Base-by-base conservation (phyloP, 2,113 vertebrate genomes). In the Peromyscus polionotus region DNA sequence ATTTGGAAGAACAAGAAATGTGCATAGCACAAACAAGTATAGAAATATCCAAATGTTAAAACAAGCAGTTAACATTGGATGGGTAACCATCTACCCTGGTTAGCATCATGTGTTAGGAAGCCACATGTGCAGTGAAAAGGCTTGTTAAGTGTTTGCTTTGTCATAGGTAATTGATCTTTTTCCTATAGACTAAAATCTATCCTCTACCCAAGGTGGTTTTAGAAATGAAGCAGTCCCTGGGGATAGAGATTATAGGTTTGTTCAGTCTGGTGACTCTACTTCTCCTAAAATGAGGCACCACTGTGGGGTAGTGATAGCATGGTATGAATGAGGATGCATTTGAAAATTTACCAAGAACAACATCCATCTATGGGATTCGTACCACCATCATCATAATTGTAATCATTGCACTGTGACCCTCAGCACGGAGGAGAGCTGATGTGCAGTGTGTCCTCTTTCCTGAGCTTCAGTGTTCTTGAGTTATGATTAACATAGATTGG, bases 401-500 rank as follows among this genome's bases (percentile, higher is more conserved):
- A 48, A 42, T 13, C 54, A 8, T 0, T 36, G 9, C 8, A 6
- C 4, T 73, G 48, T 31, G 45, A 75, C 19, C 73, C 59, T 90
- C 31, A 45, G 59, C 9, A 8, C 5, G 0, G 19, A 70, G 61
- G n/a, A 36, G 90, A 36, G 90, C n/a, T 5, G 51, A 28, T 1
- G 9, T 14, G 4, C 59, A 17, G 14, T 2, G 3, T 59, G 10
- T 28, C 59, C 33, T 77, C 17, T 57, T 9, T 10, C 8, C 57
- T 86, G 77, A 83, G 39, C n/a, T 83, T 54, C 61, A 39, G 59
- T 11, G 14, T 51, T 61, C 63, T 24, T 59, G 88, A 95, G n/a
- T 89, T 89, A 72, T 67, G 48, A 83, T 80, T 75, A 95, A 54
- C 20, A 31, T 63, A 87, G 65, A 87, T 65, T 93, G 91, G 61